A percentile compares a stretch with the other conserved stretches of the same genome.
Conservation (phyloP, 2,797 vertebrate genomes). For the Sandelia bainsii region DNA sequence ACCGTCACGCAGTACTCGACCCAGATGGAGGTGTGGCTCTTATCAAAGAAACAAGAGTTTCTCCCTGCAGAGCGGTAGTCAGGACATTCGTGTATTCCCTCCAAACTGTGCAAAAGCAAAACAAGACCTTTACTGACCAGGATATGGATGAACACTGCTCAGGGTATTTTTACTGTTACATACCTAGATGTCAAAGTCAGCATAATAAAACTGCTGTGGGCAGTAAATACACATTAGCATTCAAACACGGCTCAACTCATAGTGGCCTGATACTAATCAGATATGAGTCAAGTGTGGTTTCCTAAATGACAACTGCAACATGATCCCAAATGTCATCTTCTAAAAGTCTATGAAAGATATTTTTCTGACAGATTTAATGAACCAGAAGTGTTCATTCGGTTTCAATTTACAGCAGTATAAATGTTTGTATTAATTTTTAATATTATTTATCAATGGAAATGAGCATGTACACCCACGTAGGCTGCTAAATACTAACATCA, state of each 20-base stretch:
- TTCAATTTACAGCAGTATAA: neutral
- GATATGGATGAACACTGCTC: neutral
- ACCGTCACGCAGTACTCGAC: conserved; percentile 87
- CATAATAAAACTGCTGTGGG: neutral
- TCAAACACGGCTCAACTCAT: neutral
- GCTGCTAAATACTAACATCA: too few relatives aligned
- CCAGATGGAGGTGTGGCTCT: conserved; percentile 88
- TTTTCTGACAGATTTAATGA: neutral
- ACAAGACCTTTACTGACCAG: conserved; percentile 27
- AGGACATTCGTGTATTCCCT: conserved; percentile 86
- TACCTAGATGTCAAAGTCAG: neutral
- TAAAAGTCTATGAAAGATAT: neutral
- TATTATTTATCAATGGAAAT: too few relatives aligned
- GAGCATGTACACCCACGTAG: too few relatives aligned
- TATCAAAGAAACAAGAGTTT: conserved; percentile 92
- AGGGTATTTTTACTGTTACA: neutral
- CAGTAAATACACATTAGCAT: conserved; percentile 19
- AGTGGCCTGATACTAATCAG: neutral
- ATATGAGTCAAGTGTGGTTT: neutral
- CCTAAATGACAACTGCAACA: neutral
- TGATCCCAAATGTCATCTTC: neutral
- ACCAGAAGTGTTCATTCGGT: neutral
- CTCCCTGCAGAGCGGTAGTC: conserved; percentile 89
- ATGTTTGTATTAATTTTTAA: neutral
- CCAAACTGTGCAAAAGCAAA: conserved; percentile 64